A percentile compares a stretch with the other conserved stretches of the same genome.
Evolutionary conservation across 2,113 vertebrate genomes (phyloP).

Genomic region (Sebastes schlegelii): DNA sequence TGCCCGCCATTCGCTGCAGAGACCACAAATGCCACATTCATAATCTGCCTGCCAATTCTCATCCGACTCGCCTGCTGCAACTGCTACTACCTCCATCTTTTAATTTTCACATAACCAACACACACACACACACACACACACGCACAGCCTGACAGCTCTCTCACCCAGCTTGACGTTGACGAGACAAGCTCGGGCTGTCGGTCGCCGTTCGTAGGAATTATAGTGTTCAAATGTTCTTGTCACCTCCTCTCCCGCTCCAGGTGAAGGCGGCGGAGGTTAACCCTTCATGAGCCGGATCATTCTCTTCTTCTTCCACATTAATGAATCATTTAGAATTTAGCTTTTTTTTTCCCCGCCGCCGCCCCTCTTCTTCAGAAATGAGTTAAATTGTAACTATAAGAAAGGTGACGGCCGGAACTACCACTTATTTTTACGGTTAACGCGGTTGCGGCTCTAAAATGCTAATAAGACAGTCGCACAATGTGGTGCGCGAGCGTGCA

Average conservation of each 20-base stretch:
- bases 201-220: constrained; percentile 58
- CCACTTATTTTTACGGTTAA: constrained; percentile 16
- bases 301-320: not conserved
- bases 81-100: not conserved
- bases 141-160: constrained; percentile 56
- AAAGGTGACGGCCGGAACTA: not conserved
- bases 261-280: constrained; percentile 37
- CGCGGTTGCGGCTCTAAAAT: constrained; percentile 14
- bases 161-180: constrained; percentile 54
- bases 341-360: not conserved
- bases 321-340: not conserved
- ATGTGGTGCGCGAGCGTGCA: not conserved
- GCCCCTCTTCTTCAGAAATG: not conserved
- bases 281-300: constrained; percentile 6
- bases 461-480: constrained; percentile 6
- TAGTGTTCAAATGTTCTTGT: constrained; percentile 68
- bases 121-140: not conserved
- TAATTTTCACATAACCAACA: constrained; percentile 13
- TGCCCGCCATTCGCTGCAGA: constrained; percentile 22
- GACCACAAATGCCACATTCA: constrained; percentile 73
- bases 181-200: constrained; percentile 22
- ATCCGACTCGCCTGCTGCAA: constrained; percentile 68
- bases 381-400: constrained; percentile 13
- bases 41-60: constrained; percentile 79
- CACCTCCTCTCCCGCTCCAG: constrained; percentile 51